Conservation (phyloP, 2,888 invertebrate genomes). For the Napeogenes sylphis region DNA sequence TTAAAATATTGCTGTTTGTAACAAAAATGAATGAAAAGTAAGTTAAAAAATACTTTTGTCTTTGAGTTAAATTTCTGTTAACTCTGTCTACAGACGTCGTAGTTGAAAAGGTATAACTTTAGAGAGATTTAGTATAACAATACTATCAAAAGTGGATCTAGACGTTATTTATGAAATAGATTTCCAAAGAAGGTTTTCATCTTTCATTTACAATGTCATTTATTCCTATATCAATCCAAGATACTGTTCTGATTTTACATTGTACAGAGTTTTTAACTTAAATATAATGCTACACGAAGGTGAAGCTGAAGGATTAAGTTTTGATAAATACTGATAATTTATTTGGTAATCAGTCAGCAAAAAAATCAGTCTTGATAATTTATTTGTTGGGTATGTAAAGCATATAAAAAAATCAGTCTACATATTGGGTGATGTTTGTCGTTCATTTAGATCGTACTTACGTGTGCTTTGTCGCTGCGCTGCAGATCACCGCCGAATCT, state of each 20-base stretch:
- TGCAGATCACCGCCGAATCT: constrained; percentile 17
- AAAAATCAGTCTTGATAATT: background rate
- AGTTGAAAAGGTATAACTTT: background rate
- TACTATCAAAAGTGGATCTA: background rate
- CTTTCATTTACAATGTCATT: too few relatives aligned
- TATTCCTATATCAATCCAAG: too few relatives aligned
- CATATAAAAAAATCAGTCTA: background rate
- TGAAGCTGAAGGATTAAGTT: background rate
- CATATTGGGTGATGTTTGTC: constrained; percentile 1
- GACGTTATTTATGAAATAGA: background rate
- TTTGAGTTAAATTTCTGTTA: background rate
- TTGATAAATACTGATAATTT: background rate
- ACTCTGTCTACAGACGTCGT: background rate
- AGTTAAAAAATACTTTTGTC: background rate
- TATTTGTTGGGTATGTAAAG: background rate
- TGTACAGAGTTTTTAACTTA: too few relatives aligned
- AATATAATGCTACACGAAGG: too few relatives aligned
- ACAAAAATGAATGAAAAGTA: too few relatives aligned
- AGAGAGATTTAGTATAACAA: background rate
- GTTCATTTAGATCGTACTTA: constrained; percentile 11
- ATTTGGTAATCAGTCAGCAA: background rate
- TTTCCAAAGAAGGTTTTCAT: too few relatives aligned
- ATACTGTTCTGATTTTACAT: too few relatives aligned
- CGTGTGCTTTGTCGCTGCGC: constrained; percentile 16
- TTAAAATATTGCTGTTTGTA: too few relatives aligned